Conservation (phyloP, 2,797 vertebrate genomes). For the Hyperoplus immaculatus region DNA sequence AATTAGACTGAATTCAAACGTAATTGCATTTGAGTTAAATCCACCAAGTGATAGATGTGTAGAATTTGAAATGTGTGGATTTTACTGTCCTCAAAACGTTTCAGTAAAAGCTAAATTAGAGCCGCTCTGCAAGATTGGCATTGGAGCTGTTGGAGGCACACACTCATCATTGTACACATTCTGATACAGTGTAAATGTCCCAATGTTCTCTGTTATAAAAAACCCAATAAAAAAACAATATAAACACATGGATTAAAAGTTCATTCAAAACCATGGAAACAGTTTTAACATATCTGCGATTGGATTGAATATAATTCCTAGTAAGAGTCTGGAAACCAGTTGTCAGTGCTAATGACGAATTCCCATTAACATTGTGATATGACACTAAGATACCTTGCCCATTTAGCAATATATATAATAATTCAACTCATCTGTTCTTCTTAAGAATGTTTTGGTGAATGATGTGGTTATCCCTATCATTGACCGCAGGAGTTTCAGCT, state of each 20-base stretch:
- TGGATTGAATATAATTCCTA: neutral
- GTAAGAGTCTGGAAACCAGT: neutral
- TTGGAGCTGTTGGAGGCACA: slow-evolving; percentile 8
- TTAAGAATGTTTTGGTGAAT: neutral
- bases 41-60: neutral
- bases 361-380: neutral
- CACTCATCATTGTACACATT: slow-evolving; percentile 10
- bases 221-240: neutral
- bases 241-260: neutral
- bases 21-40: slow-evolving; percentile 9
- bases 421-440: neutral
- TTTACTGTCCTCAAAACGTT: slow-evolving; percentile 12
- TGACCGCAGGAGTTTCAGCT: neutral
- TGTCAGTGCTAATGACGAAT: neutral
- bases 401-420: neutral
- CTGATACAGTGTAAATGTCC: neutral
- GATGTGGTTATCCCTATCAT: neutral
- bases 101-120: slow-evolving; percentile 10
- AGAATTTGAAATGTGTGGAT: neutral
- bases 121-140: slow-evolving; percentile 1
- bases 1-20: slow-evolving; percentile 2
- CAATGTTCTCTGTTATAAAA: neutral
- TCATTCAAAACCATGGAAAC: neutral
- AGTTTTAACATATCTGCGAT: neutral
- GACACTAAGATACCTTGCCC: neutral